A percentile compares a stretch with the other conserved stretches of the same genome.
phyloP scores from a whole-genome alignment of 2,797 vertebrate species.

The Pangasius krempfi region DNA sequence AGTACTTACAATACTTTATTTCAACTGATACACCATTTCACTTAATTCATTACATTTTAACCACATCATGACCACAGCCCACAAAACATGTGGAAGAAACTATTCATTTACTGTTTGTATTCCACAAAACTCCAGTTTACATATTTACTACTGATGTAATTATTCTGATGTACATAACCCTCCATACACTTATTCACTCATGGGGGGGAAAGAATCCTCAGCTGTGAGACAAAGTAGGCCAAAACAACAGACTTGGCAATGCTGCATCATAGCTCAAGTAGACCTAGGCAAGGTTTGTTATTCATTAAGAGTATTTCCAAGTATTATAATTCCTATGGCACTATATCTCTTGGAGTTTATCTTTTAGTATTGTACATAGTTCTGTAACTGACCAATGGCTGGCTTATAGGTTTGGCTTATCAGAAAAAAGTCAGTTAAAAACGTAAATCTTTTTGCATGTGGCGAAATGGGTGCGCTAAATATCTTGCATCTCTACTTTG shows the following conservation, averaged over 20 bases:
- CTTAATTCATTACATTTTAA: not conserved
- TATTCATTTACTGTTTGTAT: too few species aligned
- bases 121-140: too few species aligned
- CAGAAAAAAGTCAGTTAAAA: not conserved
- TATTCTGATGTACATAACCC: too few species aligned
- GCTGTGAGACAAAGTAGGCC: too few species aligned
- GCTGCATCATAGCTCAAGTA: not conserved
- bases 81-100: too few species aligned
- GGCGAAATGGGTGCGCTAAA: not conserved
- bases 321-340: not conserved
- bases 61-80: too few species aligned
- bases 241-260: too few species aligned
- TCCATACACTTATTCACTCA: not conserved
- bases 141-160: too few species aligned
- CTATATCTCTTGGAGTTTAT: not conserved
- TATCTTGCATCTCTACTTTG: not conserved
- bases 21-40: not conserved
- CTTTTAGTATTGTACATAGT: not conserved
- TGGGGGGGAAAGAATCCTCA: too few species aligned
- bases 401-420: not conserved
- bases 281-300: not conserved
- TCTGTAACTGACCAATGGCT: not conserved
- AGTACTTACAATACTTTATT: not conserved
- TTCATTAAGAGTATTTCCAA: not conserved
- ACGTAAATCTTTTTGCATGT: not conserved